Evolutionary conservation across 2,113 vertebrate species (phyloP).

Genomic region (Neomonachus schauinslandi): DNA sequence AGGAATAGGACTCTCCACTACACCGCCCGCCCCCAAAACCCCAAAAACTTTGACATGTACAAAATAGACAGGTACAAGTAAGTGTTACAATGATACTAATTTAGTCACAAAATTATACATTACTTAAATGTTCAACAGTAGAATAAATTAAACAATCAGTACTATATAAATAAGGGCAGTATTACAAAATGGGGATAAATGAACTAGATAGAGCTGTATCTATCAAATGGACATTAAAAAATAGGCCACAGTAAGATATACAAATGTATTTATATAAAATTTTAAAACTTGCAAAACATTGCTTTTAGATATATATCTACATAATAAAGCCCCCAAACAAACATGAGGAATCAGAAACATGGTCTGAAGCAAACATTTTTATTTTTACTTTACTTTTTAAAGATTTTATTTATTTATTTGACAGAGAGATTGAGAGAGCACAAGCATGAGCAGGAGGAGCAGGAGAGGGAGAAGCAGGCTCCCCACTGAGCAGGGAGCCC

Average conservation of each 20-base stretch:
- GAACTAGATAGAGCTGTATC: not conserved
- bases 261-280: not conserved
- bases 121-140: not conserved
- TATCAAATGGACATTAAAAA: not conserved
- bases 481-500: not conserved
- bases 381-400: not conserved
- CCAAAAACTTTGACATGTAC: not conserved
- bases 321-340: not conserved
- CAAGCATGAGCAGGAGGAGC: no score
- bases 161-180: not conserved
- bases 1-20: not conserved
- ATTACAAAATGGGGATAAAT: not conserved
- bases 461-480: not conserved
- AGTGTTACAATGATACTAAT: not conserved
- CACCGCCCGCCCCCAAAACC: accelerated
- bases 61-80: not conserved
- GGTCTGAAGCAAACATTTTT: constrained; percentile 14
- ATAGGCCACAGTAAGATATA: not conserved
- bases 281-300: not conserved
- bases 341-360: not conserved
- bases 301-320: not conserved
- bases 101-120: not conserved
- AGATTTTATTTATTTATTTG: not conserved
- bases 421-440: not conserved
- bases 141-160: not conserved